phyloP scores from a whole-genome alignment of 2,113 vertebrate species.

The Micronycteris hirsuta region DNA sequence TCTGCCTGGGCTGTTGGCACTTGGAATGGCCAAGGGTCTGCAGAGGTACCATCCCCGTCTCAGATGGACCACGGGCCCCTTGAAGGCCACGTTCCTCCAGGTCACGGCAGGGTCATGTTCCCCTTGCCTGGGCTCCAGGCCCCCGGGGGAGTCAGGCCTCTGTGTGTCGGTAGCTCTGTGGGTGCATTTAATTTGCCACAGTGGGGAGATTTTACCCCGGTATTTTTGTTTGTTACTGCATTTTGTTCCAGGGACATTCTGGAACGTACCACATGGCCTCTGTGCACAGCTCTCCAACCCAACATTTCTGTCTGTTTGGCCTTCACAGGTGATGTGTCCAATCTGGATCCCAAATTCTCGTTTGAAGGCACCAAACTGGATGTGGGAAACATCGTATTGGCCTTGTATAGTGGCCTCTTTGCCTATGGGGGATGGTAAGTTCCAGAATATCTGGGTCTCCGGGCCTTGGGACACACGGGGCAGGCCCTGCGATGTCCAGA shows the following conservation, averaged over 20 bases:
- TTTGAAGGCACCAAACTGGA: constrained; percentile 87
- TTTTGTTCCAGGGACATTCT: background rate
- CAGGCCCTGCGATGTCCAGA: background rate
- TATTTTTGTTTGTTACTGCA: background rate
- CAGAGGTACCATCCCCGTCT: background rate
- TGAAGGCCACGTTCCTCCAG: rapidly evolving
- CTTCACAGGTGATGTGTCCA: constrained; percentile 80
- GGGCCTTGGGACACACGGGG: background rate
- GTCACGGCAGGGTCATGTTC: background rate
- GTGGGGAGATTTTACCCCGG: background rate
- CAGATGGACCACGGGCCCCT: rapidly evolving
- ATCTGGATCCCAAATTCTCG: constrained; percentile 84
- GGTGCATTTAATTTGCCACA: background rate
- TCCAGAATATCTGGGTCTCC: background rate
- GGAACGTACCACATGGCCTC: background rate
- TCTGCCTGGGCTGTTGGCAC: background rate
- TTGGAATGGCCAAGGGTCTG: background rate
- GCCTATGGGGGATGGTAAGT: constrained; percentile 97
- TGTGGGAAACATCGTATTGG: constrained; percentile 93
- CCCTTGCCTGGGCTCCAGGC: background rate
- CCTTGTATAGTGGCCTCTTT: constrained; percentile 95
- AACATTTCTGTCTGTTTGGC: background rate
- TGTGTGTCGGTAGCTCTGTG: rapidly evolving
- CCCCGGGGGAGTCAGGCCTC: rapidly evolving
- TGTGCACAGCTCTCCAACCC: background rate